Base-by-base conservation (phyloP, 2,113 vertebrate genomes). In the Sebastes fasciatus region DNA sequence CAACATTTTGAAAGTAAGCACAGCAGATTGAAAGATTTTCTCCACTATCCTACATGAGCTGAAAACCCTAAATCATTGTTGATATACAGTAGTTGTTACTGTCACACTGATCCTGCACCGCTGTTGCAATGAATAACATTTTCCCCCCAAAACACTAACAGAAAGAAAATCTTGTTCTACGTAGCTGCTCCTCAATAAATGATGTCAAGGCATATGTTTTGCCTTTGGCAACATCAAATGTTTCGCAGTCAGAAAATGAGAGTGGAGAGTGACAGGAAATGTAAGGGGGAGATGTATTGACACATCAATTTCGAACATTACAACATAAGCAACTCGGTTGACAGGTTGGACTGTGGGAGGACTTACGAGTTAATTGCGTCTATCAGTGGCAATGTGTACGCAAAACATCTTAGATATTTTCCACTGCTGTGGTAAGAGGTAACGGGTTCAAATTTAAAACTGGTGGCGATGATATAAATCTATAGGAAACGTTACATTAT, bases 191-290 rank as follows among this genome's bases (percentile, higher is more conserved):
- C 55, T 60, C 45, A 74, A 26, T 74, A 67, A 74, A 67, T 74
- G 17, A 46, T 49, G 66, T 26, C 11, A 64, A 64, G 74, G 68
- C 16, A 73, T 46, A 34, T 43, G 40, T 67, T 62, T 77, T 73
- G 73, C 62, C 48, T 55, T 48, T 43, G 55, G 67, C 78, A 46
- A 48, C 61, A 42, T 68, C 46, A 55, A 26, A 66, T 40, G 55
- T 71, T 71, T 83, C 65, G 49, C 14, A 26, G 62, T 13, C 23
- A 46, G 21, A 77, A 8, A 69, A 45, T 21, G n/a, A 71, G 16
- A 23, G 45, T 8, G 2, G 8, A 49, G 51, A 71, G 66, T 43
- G 74, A 83, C 58, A 43, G 57, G 23, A 46, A 54, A 8, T 68
- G 76, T 8, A 55, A 46, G 26, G 55, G 63, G 1, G 8, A 61